Evolutionary conservation across 2,888 invertebrate species (phyloP).

Genomic region (Mythimna pallens): DNA sequence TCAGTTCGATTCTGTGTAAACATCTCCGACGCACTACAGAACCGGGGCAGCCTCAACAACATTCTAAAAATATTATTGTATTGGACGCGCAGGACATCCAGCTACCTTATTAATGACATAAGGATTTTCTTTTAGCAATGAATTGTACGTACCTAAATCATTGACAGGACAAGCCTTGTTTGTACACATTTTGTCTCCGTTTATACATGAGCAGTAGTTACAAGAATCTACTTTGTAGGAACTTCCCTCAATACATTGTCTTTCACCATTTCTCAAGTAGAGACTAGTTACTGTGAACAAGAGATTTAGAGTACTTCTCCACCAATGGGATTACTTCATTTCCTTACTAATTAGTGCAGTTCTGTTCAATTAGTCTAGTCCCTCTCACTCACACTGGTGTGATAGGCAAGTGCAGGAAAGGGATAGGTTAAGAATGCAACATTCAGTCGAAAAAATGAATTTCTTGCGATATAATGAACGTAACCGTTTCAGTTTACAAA

Average conservation of each 20-base stretch:
- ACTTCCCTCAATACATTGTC: conserved; percentile 1
- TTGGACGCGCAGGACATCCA: no score
- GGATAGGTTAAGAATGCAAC: no score
- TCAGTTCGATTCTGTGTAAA: no score
- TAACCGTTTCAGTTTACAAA: no score
- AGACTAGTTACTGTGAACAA: not conserved
- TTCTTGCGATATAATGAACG: no score
- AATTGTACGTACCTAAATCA: not conserved
- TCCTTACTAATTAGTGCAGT: not conserved
- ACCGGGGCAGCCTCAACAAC: no score
- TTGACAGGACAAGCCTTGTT: not conserved
- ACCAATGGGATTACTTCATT: not conserved
- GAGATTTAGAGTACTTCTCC: not conserved
- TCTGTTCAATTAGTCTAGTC: not conserved
- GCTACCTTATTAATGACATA: not conserved
- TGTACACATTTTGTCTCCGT: conserved; percentile 12
- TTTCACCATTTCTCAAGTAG: not conserved
- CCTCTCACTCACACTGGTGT: no score
- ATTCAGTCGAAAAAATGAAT: no score
- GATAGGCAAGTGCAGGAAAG: no score
- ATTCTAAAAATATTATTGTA: no score
- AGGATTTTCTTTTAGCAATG: not conserved
- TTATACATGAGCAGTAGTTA: conserved; percentile 12
- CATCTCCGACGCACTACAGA: no score
- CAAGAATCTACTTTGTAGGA: conserved; percentile 6